Evolutionary conservation across 1,140 invertebrate genomes (phyloP).

Genomic region (Manduca sexta): DNA sequence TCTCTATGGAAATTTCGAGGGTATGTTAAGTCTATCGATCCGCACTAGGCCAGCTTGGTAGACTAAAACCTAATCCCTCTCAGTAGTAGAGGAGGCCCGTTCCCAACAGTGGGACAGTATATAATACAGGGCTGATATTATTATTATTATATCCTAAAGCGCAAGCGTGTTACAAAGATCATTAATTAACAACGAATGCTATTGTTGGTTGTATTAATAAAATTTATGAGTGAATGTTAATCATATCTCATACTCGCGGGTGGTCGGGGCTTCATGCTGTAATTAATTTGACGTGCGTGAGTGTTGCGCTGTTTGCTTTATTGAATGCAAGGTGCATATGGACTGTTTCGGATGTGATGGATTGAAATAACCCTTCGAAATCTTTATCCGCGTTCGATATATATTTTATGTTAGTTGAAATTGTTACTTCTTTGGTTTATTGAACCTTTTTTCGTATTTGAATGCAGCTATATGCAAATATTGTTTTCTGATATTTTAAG

Average conservation of each 20-base stretch:
- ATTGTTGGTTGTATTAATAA: constrained; percentile 10
- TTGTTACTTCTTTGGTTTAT: too few relatives aligned
- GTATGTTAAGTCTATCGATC: too few relatives aligned
- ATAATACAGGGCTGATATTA: background rate
- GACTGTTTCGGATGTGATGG: background rate
- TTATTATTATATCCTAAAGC: background rate
- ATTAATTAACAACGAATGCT: constrained; percentile 9
- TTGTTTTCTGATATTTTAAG: too few relatives aligned
- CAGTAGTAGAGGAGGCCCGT: too few relatives aligned
- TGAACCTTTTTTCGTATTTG: too few relatives aligned
- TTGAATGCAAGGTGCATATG: background rate
- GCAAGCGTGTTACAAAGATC: background rate
- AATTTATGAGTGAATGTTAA: constrained; percentile 19
- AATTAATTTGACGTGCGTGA: constrained; percentile 31
- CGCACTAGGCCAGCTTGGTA: too few relatives aligned
- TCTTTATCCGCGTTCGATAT: constrained; percentile 8
- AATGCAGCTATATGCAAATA: too few relatives aligned
- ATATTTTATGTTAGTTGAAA: constrained; percentile 7
- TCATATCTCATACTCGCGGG: constrained; percentile 18
- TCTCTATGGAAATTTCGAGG: too few relatives aligned
- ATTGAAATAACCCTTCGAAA: too few relatives aligned
- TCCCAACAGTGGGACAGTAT: too few relatives aligned
- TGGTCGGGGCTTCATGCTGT: constrained; percentile 21
- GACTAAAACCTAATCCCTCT: too few relatives aligned
- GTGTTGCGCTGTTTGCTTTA: constrained; percentile 8